Conservation (phyloP, 2,113 vertebrate genomes). For the Serilophus lunatus region DNA sequence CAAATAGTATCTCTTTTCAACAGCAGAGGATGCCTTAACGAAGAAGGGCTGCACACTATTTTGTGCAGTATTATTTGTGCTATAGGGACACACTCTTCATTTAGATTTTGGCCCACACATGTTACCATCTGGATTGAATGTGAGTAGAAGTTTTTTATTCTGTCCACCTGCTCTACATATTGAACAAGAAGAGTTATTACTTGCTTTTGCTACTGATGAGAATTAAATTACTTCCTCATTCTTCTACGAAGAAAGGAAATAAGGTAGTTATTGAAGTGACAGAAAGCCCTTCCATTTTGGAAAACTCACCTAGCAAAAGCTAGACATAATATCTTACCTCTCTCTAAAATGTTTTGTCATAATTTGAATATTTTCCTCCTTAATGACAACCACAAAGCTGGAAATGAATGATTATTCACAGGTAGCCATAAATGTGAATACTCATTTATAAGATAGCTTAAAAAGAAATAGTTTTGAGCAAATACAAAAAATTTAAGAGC, state of each 20-base stretch:
- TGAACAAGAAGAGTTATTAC: neutral
- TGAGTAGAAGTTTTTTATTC: neutral
- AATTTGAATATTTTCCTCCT: fast-evolving
- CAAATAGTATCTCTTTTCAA: neutral
- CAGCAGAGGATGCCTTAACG: neutral
- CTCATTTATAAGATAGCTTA: neutral
- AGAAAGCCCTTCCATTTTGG: neutral
- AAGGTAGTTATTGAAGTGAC: neutral
- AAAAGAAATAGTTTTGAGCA: neutral
- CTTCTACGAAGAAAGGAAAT: neutral
- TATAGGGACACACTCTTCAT: neutral
- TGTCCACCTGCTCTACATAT: neutral
- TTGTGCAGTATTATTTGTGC: neutral
- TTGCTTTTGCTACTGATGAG: neutral
- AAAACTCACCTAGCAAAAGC: neutral
- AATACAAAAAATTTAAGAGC: neutral
- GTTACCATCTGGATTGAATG: neutral
- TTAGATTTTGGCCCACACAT: neutral
- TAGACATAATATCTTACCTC: neutral
- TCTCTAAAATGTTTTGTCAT: neutral
- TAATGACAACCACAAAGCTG: neutral
- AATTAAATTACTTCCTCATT: neutral
- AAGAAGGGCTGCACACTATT: neutral
- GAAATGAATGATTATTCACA: neutral
- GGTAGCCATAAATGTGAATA: neutral